A percentile compares a stretch with the other conserved stretches of the same genome.
These are phyloP conservation scores for Leptobrachium ailaonicum DNA, from an alignment of 2,113 vertebrate genomes.

Conservation along the genomic window DNA sequence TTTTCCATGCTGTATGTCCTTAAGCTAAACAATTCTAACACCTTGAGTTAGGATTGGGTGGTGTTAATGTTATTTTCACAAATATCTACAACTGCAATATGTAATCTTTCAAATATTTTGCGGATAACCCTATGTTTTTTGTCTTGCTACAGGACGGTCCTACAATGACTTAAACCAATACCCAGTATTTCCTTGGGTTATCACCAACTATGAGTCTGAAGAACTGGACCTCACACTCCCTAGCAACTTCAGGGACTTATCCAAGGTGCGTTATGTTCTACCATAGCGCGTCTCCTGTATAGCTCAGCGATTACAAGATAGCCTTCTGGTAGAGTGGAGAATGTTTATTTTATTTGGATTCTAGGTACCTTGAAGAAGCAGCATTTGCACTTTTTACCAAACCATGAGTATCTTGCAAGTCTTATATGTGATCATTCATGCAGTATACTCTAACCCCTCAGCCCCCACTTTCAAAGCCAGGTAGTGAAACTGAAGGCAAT, in stretches of 20 bases:
- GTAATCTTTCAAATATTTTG: neutral
- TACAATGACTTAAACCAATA: conserved; percentile 97
- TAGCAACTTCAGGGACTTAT: conserved; percentile 97
- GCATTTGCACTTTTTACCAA: no score
- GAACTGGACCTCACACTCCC: conserved; percentile 94
- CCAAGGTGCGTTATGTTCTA: conserved; percentile 86
- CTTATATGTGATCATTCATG: neutral
- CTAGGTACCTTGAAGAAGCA: neutral
- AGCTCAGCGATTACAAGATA: conserved; percentile 27
- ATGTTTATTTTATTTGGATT: neutral
- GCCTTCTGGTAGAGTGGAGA: neutral
- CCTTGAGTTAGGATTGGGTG: neutral
- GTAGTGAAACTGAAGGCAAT: neutral
- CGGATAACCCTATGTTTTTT: neutral
- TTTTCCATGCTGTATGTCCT: no score
- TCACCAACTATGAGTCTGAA: conserved; percentile 95
- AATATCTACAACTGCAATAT: neutral
- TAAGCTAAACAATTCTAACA: no score
- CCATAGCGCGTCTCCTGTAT: neutral
- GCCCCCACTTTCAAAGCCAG: neutral
- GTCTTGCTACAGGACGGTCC: conserved; percentile 76
- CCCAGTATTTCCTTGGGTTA: conserved; percentile 97
- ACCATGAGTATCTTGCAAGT: no score
- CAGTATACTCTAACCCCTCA: neutral
- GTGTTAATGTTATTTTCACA: neutral